phyloP scores from a whole-genome alignment of 2,797 vertebrate species.

The Aulostomus chinensis region DNA sequence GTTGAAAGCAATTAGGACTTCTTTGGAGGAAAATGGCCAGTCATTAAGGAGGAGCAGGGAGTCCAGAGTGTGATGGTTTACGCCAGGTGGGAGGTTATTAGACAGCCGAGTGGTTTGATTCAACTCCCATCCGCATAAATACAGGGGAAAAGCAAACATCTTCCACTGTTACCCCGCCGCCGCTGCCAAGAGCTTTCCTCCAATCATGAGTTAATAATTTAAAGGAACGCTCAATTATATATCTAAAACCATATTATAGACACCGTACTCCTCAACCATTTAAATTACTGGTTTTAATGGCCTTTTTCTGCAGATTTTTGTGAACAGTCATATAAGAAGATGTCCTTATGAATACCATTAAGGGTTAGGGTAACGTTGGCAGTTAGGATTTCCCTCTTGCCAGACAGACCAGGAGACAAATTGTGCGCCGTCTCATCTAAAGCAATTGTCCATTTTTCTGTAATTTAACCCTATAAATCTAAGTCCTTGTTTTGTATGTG shows the following conservation, averaged over 20 bases:
- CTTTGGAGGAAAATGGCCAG: slow-evolving; percentile 59
- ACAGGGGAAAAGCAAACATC: slow-evolving; percentile 57
- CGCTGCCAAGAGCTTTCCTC: slow-evolving; percentile 24
- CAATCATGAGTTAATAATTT: slow-evolving; percentile 54
- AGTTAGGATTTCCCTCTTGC: too few relatives aligned
- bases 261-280: too few relatives aligned
- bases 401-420: too few relatives aligned
- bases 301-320: too few relatives aligned
- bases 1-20: slow-evolving; percentile 64
- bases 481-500: too few relatives aligned
- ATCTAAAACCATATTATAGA: slow-evolving; percentile 11
- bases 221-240: slow-evolving; percentile 37
- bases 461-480: too few relatives aligned
- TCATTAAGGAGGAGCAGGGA: slow-evolving; percentile 66
- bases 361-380: too few relatives aligned
- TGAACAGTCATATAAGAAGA: too few relatives aligned
- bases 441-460: too few relatives aligned
- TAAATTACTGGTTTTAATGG: too few relatives aligned
- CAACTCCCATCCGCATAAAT: slow-evolving; percentile 64
- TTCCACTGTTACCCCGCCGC: slow-evolving; percentile 34
- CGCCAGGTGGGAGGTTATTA: slow-evolving; percentile 70
- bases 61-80: slow-evolving; percentile 55
- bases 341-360: too few relatives aligned
- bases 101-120: slow-evolving; percentile 52
- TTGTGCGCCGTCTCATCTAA: too few relatives aligned